Base-by-base conservation (phyloP, 2,113 vertebrate genomes). In the Microcebus jonahi region DNA sequence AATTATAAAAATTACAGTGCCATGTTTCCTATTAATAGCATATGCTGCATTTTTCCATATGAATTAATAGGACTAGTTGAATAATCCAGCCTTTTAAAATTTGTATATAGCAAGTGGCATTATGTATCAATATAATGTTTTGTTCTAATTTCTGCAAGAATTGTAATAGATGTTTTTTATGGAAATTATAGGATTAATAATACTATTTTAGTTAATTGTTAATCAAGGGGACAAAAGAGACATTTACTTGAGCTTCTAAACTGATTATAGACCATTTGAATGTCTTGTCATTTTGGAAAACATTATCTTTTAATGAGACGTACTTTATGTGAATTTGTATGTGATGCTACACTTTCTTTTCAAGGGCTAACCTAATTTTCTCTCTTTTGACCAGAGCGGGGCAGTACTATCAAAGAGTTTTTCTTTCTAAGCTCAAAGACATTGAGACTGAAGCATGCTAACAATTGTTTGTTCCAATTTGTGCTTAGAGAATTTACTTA, bases 371-470 rank as follows among this genome's bases (percentile, higher is more conserved):
- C 17, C 31, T 87, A 97, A 82, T 97, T 91, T 98, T 13, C 77
- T 94, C 25, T 75, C 29, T 91, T 97, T 83, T 98, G 94, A 83
- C 98, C 99, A 98, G 98, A 98, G 89, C 88, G 98, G 95, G 98
- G 98, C 98, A 98, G 98, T 98, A 79, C 98, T 82, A 98, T 91
- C 98, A 94, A 97, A 98, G 95, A 73, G 42, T 97, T 98, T 98
- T 92, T 77, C 73, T 42, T 53, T 10, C 14, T 75, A 0, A 23
- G 11, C 50, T 82, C 87, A 13, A 7, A 67, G 25, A 21, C 31
- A 25, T 4, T 3, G 39, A 0, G 20, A 15, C 59, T 77, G 7
- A 57, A 67, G 25, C 12, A 9, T 20, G 27, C n/a, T 71, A 50
- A 68, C 14, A 34, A 17, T 20, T 27, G 9, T 77, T 87, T 29